Base-by-base conservation (phyloP, 1,140 invertebrate species). In the Microplitis mediator region DNA sequence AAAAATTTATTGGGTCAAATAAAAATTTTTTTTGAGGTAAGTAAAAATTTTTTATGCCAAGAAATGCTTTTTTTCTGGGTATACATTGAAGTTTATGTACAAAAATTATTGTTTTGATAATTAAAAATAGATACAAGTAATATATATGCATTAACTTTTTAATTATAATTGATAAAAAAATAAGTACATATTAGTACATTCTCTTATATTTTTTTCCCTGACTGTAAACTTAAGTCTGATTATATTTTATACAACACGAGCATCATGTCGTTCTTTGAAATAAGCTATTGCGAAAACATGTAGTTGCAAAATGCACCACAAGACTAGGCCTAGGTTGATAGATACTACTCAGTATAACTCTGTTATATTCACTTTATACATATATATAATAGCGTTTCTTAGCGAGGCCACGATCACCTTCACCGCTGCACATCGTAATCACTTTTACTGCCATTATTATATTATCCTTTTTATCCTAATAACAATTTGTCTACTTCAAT, bases 271-370 rank as follows among this genome's bases (percentile, higher is more conserved):
- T 36, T 39, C 11, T 51, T n/a, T 75, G 77, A 81, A 81, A 82
- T 77, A 74, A 76, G 76, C 71, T 74, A 70, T 75, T 82, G 77
- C 80, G 74, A 78, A 80, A 82, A 67, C 73, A 68, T 73, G 60
- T 74, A 62, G 74, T 82, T 83, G 79, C 80, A 76, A 81, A 82
- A 83, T 75, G 66, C 52, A 67, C 31, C 34, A 14, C 65, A 36
- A 72, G 70, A 78, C 77, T 80, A 80, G 79, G 77, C 78, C 79
- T 81, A 80, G 76, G 75, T 80, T 79, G 75, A 66, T 45, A 35
- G 75, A 66, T 45, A 35, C 31, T 34, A 58, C 60, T 13, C 16
- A 63, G 45, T 35, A 63, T 62, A n/a, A 63, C 60, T 32, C 60
- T n/a, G 35, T 13, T 61, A n/a, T 52, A 39, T 71, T 39, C 34